Evolutionary conservation across 2,888 invertebrate genomes (phyloP).

Genomic region (Brenthis ino): DNA sequence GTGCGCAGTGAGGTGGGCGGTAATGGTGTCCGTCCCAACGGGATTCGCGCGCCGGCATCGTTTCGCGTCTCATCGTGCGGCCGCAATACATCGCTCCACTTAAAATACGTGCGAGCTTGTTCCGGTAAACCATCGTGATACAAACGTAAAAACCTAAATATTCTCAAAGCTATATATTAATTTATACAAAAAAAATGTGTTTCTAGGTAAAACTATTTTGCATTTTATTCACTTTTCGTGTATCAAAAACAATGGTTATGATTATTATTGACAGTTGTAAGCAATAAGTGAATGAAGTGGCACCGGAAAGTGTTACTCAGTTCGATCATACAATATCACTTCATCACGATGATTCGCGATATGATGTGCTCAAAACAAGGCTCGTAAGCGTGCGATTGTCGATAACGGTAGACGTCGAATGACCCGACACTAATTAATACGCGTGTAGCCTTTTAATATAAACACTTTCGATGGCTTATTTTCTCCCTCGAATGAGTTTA

Average conservation of each 20-base stretch:
- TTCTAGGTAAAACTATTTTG: conserved; percentile 14
- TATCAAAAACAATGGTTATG: conserved; percentile 12
- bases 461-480: conserved; percentile 36
- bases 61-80: conserved; percentile 78
- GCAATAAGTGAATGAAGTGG: conserved; percentile 41
- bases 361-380: conserved; percentile 57
- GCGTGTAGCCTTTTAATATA: conserved; percentile 37
- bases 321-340: conserved; percentile 48
- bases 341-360: conserved; percentile 56
- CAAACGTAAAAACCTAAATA: conserved; percentile 52
- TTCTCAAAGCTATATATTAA: conserved; percentile 19
- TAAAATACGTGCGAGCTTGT: conserved; percentile 74
- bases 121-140: conserved; percentile 70
- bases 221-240: conserved; percentile 7
- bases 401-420: conserved; percentile 60
- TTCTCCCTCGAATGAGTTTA: conserved; percentile 27
- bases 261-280: conserved; percentile 20
- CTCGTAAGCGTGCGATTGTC: conserved; percentile 59
- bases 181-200: conserved; percentile 17
- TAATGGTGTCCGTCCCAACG: conserved; percentile 78
- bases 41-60: conserved; percentile 76
- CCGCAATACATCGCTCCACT: conserved; percentile 79
- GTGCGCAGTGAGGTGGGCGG: conserved; percentile 76
- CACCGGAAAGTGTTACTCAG: conserved; percentile 52
- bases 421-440: conserved; percentile 53